Evolutionary conservation across 2,888 invertebrate genomes (phyloP), one percentile per base, ranked within the genome.

Genomic region (Phyto melanocephala): DNA sequence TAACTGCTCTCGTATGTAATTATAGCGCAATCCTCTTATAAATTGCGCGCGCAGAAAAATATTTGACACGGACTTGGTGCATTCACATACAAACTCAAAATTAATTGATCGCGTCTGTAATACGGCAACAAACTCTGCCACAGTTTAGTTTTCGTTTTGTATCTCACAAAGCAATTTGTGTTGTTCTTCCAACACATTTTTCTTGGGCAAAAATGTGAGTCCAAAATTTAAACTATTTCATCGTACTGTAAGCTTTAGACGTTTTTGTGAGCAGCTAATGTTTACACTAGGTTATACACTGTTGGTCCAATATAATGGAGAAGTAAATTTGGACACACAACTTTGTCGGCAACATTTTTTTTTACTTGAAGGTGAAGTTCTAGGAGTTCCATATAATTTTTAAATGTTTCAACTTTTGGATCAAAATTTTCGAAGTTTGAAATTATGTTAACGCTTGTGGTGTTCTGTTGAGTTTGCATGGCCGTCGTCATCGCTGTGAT

Each of bases 11-110:
- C 80, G 50, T 3, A 80, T 83, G 37, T 78, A 22, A 0, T 17
- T 45, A 50, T 77, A 74, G 13, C 74, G 47, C 1, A 83, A 8
- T 0, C 83, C 77, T 70, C 80, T 68, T n/a, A 80, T 80, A 2
- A 83, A 58, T 58, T 83, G 83, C 0, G 83, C 17, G 1, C 83
- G 47, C 8, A 77, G 47, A 35, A 80, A 80, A 37, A 80, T 63
- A 8, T 83, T 28, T 28, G 74, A 2, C 6, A 83, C 63, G 1
- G 83, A 77, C 40, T 72, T 70, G 2, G 15, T 28, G 35, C 80
- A 83, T 10, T 28, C 75, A 17, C 79, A 79, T 1, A 40, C 24
- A 72, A 58, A 60, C 0, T 47, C 45, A 15, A 60, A 56, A 15
- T 67, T 28, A n/a, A 5, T 24, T 40, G 58, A n/a, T 47, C 40